Evolutionary conservation across 2,113 vertebrate species (phyloP), one percentile per base, ranked within the genome.

Genomic region (Centrocercus urophasianus): DNA sequence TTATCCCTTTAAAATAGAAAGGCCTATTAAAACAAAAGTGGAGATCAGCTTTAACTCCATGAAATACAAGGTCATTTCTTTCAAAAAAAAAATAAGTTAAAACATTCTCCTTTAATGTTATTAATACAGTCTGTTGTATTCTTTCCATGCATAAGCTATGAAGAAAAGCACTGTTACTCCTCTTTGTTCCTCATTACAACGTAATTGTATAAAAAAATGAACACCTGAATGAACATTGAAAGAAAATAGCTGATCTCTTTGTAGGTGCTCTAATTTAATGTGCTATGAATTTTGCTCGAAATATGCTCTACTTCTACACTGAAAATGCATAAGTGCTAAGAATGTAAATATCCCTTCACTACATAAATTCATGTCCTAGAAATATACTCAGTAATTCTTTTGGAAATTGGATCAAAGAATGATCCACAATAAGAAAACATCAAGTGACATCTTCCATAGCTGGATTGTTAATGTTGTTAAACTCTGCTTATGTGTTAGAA

Each of bases 391-490:
- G 6, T 7, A 88, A 74, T 47, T 65, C 10, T 73, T 73, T 38
- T 36, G 61, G 94, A 88, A 90, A 59, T 32, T 82, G 78, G 5
- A 15, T 19, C 78, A 40, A 92, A 82, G 27, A 84, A 64, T 36
- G 34, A 48, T 30, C 28, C 32, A 57, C 32, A 24, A 20, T 28
- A n/a, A 77, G 42, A 89, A 93, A 66, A 14, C 9, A 63, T 27
- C 4, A 78, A 43, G 32, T 34, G 34, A 4, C 14, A 52, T 57
- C 13, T 47, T 75, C 63, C 32, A 40, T 30, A 64, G 13, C 25
- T 36, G 60, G 27, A 50, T 56, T 34, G 43, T 52, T 59, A 61
- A 48, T 30, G 60, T 1, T 63, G 4, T 8, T 40, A 28, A 74
- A 28, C 25, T 60, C 42, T 22, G 79, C 12, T 8, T 1, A 1